A percentile compares a stretch with the other conserved stretches of the same genome.
phyloP scores from a whole-genome alignment of 64 coral and sea anemone genomes.

The Acropora tenuis region DNA sequence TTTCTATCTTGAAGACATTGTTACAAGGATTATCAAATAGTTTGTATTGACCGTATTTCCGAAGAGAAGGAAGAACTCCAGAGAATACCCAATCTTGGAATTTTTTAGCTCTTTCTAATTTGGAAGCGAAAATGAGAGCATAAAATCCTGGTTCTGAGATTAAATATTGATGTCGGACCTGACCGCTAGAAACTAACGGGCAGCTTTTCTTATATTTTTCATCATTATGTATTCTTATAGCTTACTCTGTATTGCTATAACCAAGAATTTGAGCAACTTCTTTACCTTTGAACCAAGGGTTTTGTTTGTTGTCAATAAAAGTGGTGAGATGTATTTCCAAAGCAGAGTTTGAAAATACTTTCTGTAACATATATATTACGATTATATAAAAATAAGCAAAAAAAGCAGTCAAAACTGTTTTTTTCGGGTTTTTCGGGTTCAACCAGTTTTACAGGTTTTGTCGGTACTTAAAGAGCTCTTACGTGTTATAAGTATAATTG shows the following conservation, averaged over 20 bases:
- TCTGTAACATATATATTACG: too few species aligned
- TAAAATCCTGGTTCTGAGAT: too few species aligned
- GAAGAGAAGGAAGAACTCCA: background rate
- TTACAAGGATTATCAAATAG: slow-evolving; percentile 4
- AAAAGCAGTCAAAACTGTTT: too few species aligned
- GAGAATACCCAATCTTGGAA: background rate
- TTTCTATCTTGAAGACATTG: background rate
- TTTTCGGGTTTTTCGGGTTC: too few species aligned
- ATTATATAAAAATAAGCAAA: too few species aligned
- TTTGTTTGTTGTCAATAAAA: background rate
- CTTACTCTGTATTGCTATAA: background rate
- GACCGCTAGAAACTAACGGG: too few species aligned
- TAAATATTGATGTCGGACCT: too few species aligned
- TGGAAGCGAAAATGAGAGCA: background rate
- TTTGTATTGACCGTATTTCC: background rate
- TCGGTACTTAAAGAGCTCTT: too few species aligned
- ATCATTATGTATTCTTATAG: background rate
- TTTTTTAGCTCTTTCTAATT: background rate
- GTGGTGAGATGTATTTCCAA: too few species aligned
- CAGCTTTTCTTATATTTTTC: background rate
- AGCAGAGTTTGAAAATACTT: too few species aligned
- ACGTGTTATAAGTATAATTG: too few species aligned
- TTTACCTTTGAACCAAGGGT: background rate
- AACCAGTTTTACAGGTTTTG: too few species aligned
- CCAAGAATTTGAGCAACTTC: background rate